Conservation (phyloP, 1,140 invertebrate species). For the Pentalonia nigronervosa region DNA sequence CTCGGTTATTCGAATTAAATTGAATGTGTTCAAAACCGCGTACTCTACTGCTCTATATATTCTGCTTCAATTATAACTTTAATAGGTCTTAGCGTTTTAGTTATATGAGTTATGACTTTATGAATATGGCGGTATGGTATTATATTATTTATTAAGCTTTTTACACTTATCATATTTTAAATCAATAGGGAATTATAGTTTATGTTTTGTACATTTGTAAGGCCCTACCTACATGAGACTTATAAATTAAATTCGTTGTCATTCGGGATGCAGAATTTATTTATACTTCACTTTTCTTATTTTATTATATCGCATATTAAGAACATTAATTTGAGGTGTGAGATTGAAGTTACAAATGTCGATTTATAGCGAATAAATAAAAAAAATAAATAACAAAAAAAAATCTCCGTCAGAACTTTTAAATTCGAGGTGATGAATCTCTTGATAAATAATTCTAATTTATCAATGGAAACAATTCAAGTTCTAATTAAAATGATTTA, state of each 20-base stretch:
- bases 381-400: neutral
- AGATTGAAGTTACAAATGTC: neutral
- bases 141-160: neutral
- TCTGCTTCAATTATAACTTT: neutral
- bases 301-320: neutral
- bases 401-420: too few relatives aligned
- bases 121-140: neutral
- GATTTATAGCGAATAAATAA: too few relatives aligned
- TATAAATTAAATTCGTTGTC: neutral
- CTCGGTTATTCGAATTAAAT: neutral
- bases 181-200: neutral
- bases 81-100: neutral
- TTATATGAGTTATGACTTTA: neutral
- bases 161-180: neutral
- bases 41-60: neutral
- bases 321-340: neutral
- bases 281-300: neutral
- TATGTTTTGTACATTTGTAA: neutral
- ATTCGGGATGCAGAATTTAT: too few relatives aligned
- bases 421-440: too few relatives aligned
- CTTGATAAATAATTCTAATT: too few relatives aligned
- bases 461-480: too few relatives aligned
- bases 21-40: neutral
- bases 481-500: too few relatives aligned
- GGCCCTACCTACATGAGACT: neutral